Base-by-base conservation (phyloP, 2,797 vertebrate species). In the Catharus ustulatus region DNA sequence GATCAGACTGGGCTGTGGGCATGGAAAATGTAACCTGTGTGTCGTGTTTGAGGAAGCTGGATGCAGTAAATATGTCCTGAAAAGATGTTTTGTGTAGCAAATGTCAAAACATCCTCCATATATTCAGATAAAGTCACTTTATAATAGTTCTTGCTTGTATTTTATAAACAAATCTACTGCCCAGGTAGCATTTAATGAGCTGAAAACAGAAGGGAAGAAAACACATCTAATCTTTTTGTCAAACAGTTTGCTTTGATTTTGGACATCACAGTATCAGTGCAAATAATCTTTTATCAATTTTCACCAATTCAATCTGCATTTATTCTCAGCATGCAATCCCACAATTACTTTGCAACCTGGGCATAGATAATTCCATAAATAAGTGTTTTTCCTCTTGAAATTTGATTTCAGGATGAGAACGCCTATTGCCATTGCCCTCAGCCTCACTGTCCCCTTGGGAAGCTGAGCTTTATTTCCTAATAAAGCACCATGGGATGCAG, bases 351-450 rank as follows among this genome's bases (percentile, higher is more conserved):
- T 74, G 58, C 75, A 91, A 85, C 94, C 89, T 90, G 76, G 95
- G 30, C 80, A 88, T 48, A 96, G 88, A 91, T 96, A 83, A 80
- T 81, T 85, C 82, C 80, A 72, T 74, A 93, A 93, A 89, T 95
- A 79, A 95, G 90, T 92, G 73, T 51, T 66, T 94, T 95, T 95
- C 75, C 87, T 87, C 86, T 93, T 91, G 88, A 96, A 95, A 93
- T 93, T 84, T 91, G 59, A 93, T 94, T 94, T 90, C 52, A 72
- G 81, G 59, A 51, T 67, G 64, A 23, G 73, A 93, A 84, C 88
- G 11, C 42, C 54, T 85, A 22, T 69, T 81, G 74, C 63, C 71
- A 90, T 86, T 94, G 91, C 91, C 74, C 57, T 40, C 82, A 72
- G 84, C 73, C 84, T 52, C 75, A 64, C 15, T 43, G 51, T n/a